Evolutionary conservation across 2,888 invertebrate genomes (phyloP), one percentile per base, ranked within the genome.

Genomic region (Mesochorus sp.): DNA sequence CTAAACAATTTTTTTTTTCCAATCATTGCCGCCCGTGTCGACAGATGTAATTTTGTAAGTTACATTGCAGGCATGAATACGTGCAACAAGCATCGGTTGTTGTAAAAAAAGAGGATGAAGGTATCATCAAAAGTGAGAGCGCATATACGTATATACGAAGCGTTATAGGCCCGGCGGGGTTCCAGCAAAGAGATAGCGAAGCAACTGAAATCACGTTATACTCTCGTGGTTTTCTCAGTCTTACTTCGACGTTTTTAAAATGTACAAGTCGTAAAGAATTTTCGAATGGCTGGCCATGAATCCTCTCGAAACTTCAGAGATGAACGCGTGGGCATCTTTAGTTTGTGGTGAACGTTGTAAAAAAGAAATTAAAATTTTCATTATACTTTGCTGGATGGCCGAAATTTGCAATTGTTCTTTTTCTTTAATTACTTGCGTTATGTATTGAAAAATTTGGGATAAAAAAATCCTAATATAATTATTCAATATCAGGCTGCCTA

Each of bases 231-330:
- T 61, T 61, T 70, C 47, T 44, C 14, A 42, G 55, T 51, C 34
- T 49, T 26, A 49, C 24, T 49, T 39, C 62, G 42, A 49, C 62
- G 68, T 77, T 73, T n/a, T n/a, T n/a, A n/a, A 66, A 77, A 68
- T 47, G 47, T 42, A 61, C 39, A 5, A 59, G 37, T 67, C 77
- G 68, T 77, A 64, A 77, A 77, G 62, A 68, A 71, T 73, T 77
- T 77, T 68, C 62, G 68, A 68, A 73, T 64, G 73, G 73, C 73
- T 73, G 73, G 73, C 77, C 73, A 77, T 77, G 77, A 77, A 77
- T 77, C 57, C 68, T 75, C 55, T 2, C 19, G 28, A 26, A 51
- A 26, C 34, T 6, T 19, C 39, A 26, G 66, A 44, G 57, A 12
- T 19, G 28, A 26, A 26, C 34, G 53, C 51, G 59, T 51, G 34